phyloP scores from a whole-genome alignment of 1,140 invertebrate genomes.

The Heliconius hermathena region DNA sequence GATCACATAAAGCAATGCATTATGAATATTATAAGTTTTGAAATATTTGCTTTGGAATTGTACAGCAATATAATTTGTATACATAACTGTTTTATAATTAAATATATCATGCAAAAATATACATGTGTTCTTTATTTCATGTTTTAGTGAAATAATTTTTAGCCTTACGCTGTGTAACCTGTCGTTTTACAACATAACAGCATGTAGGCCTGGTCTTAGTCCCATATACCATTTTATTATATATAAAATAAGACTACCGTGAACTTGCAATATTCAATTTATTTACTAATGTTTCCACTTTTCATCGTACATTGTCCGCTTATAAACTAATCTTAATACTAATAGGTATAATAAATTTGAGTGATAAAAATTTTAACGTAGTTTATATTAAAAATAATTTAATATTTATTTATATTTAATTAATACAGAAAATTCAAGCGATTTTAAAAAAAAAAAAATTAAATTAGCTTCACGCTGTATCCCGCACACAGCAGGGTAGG shows the following conservation, averaged over 20 bases:
- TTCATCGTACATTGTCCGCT: neutral
- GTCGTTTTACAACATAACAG: too few species aligned
- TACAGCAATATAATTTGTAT: constrained; percentile 74
- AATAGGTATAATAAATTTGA: neutral
- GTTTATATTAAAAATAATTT: neutral
- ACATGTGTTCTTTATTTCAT: constrained; percentile 15
- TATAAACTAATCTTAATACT: neutral
- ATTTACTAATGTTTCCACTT: neutral
- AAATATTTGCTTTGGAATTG: constrained; percentile 57
- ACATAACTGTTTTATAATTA: constrained; percentile 69
- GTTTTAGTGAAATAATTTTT: neutral
- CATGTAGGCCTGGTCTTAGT: too few species aligned
- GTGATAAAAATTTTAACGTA: neutral
- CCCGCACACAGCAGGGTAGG: too few species aligned
- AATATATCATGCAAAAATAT: constrained; percentile 48
- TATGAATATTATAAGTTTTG: constrained; percentile 26
- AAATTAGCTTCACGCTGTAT: too few species aligned
- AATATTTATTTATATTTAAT: neutral
- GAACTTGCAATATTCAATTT: constrained; percentile 20
- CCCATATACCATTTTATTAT: too few species aligned
- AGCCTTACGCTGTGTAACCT: too few species aligned
- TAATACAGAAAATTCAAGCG: neutral
- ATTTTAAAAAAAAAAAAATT: too few species aligned
- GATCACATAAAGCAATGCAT: constrained; percentile 23
- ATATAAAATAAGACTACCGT: constrained; percentile 1